These are phyloP conservation scores for Acyrthosiphon pisum DNA, from an alignment of 1,140 invertebrate species.

Conservation along the genomic window DNA sequence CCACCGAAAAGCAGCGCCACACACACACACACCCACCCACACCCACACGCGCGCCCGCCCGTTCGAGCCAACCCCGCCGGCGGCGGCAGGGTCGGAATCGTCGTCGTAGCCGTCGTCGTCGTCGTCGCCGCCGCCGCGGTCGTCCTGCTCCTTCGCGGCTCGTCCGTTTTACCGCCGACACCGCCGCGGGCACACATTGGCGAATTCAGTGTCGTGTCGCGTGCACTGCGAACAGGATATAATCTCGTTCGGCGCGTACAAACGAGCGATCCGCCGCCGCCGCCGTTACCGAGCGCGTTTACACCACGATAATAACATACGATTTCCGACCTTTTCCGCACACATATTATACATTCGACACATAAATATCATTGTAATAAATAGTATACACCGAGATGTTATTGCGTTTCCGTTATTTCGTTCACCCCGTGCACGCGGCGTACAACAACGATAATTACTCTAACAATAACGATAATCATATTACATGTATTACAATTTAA, in stretches of 20 bases:
- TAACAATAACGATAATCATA: not conserved
- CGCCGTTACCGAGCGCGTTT: not conserved
- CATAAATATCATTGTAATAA: too few relatives aligned
- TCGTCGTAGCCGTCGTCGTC: not conserved
- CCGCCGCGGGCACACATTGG: conserved; percentile 24
- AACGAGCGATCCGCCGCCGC: not conserved
- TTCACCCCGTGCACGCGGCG: not conserved
- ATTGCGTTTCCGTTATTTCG: not conserved
- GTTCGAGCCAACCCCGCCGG: not conserved
- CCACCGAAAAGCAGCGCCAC: not conserved
- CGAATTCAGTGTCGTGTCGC: conserved; percentile 43
- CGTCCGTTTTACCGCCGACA: not conserved
- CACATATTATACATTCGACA: too few relatives aligned
- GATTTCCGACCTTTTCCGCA: not conserved
- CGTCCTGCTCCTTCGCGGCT: not conserved
- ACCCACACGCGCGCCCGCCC: not conserved
- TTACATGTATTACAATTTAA: not conserved
- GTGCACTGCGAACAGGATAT: conserved; percentile 16
- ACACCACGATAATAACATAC: not conserved
- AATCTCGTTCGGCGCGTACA: not conserved
- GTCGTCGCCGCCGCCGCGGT: not conserved
- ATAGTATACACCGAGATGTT: not conserved
- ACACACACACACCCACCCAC: not conserved
- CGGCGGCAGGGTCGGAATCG: not conserved
- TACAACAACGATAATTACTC: not conserved